Percentiles rank a stretch among this genome's conserved stretches.
These are phyloP conservation scores for Scortum barcoo DNA, from an alignment of 2,113 vertebrate species.

Conservation along the genomic window DNA sequence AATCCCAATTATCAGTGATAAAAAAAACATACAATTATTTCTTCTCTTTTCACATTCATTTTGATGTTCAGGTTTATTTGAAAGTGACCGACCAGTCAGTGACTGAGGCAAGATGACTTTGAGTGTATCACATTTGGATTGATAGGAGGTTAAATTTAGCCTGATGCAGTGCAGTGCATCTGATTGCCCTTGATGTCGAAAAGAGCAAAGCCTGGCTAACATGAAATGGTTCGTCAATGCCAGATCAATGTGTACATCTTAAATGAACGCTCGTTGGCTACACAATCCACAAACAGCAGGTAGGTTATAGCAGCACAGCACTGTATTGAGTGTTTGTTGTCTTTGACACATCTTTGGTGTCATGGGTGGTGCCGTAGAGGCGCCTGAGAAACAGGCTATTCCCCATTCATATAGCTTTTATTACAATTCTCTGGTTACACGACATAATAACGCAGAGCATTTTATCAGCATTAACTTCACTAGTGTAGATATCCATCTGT, in stretches of 20 bases:
- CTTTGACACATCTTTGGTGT: slow-evolving; percentile 84
- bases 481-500: slow-evolving; percentile 73
- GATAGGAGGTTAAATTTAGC: slow-evolving; percentile 75
- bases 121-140: slow-evolving; percentile 65
- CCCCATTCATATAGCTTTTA: slow-evolving; percentile 76
- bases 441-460: slow-evolving; percentile 62
- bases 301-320: slow-evolving; percentile 47
- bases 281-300: slow-evolving; percentile 74
- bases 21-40: not conserved
- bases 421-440: slow-evolving; percentile 80
- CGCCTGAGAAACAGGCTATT: slow-evolving; percentile 74
- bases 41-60: slow-evolving; percentile 18
- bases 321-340: slow-evolving; percentile 80
- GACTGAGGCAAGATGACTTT: slow-evolving; percentile 64
- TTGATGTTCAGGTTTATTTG: slow-evolving; percentile 26
- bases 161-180: slow-evolving; percentile 59
- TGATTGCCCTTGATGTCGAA: slow-evolving; percentile 78
- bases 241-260: slow-evolving; percentile 80
- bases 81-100: slow-evolving; percentile 49
- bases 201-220: slow-evolving; percentile 72
- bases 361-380: slow-evolving; percentile 79
- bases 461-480: slow-evolving; percentile 78
- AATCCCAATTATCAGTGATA: slow-evolving; percentile 4
- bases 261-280: slow-evolving; percentile 65
- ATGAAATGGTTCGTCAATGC: slow-evolving; percentile 79